Base-by-base conservation (phyloP, 2,113 vertebrate species). In the Hystrix cristata region DNA sequence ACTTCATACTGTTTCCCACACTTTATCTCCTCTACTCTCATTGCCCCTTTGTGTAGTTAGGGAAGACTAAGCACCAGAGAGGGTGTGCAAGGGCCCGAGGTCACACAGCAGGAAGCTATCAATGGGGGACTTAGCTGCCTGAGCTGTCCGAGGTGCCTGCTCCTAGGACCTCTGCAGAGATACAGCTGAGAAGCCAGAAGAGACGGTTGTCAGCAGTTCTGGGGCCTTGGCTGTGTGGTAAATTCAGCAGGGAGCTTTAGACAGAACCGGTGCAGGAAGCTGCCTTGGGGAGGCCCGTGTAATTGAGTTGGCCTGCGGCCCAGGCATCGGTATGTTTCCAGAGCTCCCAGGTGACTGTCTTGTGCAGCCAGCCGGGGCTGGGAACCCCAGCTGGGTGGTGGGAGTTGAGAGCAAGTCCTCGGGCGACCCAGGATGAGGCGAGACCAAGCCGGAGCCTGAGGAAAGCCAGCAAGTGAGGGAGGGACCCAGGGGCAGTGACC, bases 21-120 rank as follows among this genome's bases (percentile, higher is more conserved):
- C 38, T 21, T 31, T 13, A 3, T 3, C 16, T 51, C 79, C 1
- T 6, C 57, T 18, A 3, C 25, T 43, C 21, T 46, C 65, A 69
- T 3, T 31, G 60, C 27, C 53, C 8, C 62, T 5, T 27, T 43
- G n/a, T 14, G 55, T 21, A 90, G 31, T 62, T 25, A 29, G 57
- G 48, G 48, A 95, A 82, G 51, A 90, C 51, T n/a, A 46, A 89
- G 64, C 76, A 87, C 29, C 95, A 95, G 82, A 76, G 90, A 92
- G 71, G 69, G 18, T 53, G 4, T 7, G 1, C 11, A 21, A 4
- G 0, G 53, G 14, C 60, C 43, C 2, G 0, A 38, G 80, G 43
- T 31, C 64, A 55, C 96, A 92, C 51, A 62, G 93, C 27, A 38
- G 34, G 76, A 59, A 34, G 19, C 7, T 0, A 5, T 51, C 1